Percentiles rank a stretch among this genome's conserved stretches.
Conservation (phyloP, 2,797 vertebrate genomes). For the Sebastiscus albofasciatus region DNA sequence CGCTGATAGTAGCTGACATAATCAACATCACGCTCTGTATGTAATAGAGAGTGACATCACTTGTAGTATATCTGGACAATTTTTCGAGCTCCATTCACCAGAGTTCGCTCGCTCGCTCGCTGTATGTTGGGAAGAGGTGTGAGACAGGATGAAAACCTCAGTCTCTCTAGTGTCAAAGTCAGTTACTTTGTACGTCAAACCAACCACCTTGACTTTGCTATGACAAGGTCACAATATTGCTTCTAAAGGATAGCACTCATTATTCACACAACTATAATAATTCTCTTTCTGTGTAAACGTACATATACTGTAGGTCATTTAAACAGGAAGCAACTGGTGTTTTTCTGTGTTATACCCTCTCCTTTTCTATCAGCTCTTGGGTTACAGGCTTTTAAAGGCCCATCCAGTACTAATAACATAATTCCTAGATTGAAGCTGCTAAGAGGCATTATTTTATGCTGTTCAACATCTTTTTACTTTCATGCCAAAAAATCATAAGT, state of each 20-base stretch:
- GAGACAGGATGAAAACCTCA: background rate
- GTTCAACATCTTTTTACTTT: constrained; percentile 10
- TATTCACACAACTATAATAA: background rate
- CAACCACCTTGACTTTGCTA: background rate
- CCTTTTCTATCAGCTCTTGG: background rate
- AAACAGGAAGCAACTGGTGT: background rate
- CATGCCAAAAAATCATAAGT: background rate
- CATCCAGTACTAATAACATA: background rate
- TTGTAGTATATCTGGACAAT: too few species aligned
- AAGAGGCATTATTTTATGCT: constrained; percentile 17
- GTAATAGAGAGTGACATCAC: too few species aligned
- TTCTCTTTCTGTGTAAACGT: background rate
- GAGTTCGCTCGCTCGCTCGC: too few species aligned
- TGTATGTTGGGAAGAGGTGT: too few species aligned
- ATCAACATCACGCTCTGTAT: too few species aligned
- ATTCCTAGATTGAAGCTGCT: constrained; percentile 7
- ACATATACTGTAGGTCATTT: background rate
- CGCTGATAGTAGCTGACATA: too few species aligned
- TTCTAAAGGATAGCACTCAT: background rate
- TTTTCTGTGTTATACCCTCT: background rate
- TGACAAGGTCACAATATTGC: background rate
- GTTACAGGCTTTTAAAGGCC: background rate
- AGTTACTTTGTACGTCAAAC: background rate
- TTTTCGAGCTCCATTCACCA: too few species aligned
- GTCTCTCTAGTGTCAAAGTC: background rate